Evolutionary conservation across 2,797 vertebrate species (phyloP).

Genomic region (Spinus olivaceus): DNA sequence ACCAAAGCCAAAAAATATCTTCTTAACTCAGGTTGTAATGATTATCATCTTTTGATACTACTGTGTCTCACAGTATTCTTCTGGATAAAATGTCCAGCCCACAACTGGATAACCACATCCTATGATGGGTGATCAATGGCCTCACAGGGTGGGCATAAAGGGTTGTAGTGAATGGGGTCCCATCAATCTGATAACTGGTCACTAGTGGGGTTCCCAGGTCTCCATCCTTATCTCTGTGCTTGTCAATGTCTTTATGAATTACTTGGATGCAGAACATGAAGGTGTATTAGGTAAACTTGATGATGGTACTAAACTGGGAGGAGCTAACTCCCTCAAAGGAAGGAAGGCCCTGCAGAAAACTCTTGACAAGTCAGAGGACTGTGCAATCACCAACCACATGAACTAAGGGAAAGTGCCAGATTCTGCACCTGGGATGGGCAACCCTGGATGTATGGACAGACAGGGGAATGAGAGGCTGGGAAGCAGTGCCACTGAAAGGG

Average conservation of each 20-base stretch:
- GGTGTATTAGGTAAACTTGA: neutral
- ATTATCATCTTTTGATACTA: neutral
- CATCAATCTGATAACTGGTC: neutral
- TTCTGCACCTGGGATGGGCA: neutral
- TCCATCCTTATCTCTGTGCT: neutral
- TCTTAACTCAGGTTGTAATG: neutral
- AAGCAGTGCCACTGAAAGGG: neutral
- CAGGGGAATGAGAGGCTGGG: neutral
- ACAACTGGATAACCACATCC: neutral
- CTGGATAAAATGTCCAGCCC: neutral
- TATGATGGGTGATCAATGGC: neutral
- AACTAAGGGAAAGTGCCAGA: accelerated
- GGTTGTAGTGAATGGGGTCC: neutral
- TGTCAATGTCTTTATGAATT: neutral
- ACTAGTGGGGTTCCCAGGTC: neutral
- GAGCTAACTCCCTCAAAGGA: neutral
- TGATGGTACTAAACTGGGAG: neutral
- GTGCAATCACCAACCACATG: neutral
- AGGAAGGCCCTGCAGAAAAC: neutral
- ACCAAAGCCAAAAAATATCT: neutral
- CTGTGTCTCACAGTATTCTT: neutral
- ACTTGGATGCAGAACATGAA: neutral
- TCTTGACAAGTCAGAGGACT: neutral
- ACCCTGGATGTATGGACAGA: neutral
- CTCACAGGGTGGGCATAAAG: neutral